A percentile compares a stretch with the other conserved stretches of the same genome.
Conservation (phyloP, 2,888 invertebrate genomes). For the Tachystola acroxantha region DNA sequence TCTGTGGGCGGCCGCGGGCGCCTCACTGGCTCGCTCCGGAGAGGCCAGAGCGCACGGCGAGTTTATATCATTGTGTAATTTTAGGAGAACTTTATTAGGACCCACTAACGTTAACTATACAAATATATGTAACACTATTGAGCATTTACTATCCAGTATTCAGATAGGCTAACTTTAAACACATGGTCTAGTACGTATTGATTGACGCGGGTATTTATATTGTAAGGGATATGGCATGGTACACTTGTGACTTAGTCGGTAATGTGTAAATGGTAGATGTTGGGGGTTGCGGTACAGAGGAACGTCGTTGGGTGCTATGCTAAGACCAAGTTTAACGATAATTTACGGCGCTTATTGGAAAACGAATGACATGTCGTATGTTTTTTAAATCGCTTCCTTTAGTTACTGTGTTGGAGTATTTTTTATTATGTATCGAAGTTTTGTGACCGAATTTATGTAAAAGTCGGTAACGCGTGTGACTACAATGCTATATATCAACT, state of each 20-base stretch:
- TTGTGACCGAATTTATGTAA: too few relatives aligned
- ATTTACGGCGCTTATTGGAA: too few relatives aligned
- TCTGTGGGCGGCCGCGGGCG: slow-evolving; percentile 22
- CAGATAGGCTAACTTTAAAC: slow-evolving; percentile 32
- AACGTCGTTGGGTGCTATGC: slow-evolving; percentile 57
- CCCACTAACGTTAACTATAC: slow-evolving; percentile 28
- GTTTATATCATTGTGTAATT: slow-evolving; percentile 38
- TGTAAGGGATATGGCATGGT: too few relatives aligned
- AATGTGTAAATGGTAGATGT: slow-evolving; percentile 23
- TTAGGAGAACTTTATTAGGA: slow-evolving; percentile 40
- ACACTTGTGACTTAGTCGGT: neutral
- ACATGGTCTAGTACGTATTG: too few relatives aligned
- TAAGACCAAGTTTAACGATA: slow-evolving; percentile 56
- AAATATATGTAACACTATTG: slow-evolving; percentile 21
- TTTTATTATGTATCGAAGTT: too few relatives aligned
- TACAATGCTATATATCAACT: too few relatives aligned
- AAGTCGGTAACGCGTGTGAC: too few relatives aligned
- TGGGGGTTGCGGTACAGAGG: slow-evolving; percentile 23
- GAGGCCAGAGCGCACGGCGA: slow-evolving; percentile 12
- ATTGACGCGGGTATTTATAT: neutral
- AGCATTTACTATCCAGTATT: slow-evolving; percentile 32
- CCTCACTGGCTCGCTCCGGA: too few relatives aligned
- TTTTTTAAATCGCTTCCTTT: neutral
- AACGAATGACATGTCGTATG: neutral
- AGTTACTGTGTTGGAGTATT: too few relatives aligned